These are phyloP conservation scores for Acholoe squamosa DNA, from an alignment of 2,888 invertebrate species.

Conservation along the genomic window DNA sequence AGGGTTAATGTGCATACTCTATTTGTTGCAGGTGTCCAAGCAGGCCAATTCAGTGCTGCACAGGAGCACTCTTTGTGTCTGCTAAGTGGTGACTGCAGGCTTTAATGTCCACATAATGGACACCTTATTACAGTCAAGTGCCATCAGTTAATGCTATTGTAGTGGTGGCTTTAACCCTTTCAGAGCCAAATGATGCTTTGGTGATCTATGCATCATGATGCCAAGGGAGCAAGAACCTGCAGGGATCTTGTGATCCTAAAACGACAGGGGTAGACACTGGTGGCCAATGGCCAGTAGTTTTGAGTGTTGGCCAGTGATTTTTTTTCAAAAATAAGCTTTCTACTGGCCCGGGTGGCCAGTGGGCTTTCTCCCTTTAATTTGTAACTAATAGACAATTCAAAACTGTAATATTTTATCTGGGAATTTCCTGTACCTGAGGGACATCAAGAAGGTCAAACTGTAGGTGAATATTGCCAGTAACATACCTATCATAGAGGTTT, in stretches of 20 bases:
- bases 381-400: background rate
- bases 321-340: too few relatives aligned
- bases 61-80: background rate
- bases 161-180: background rate
- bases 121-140: constrained; percentile 1
- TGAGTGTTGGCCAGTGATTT: too few relatives aligned
- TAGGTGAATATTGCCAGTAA: too few relatives aligned
- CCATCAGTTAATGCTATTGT: background rate
- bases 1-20: background rate
- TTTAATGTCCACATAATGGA: constrained; percentile 32
- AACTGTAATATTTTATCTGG: too few relatives aligned
- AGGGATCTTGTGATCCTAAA: background rate
- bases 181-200: background rate
- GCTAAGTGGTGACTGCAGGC: background rate
- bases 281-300: too few relatives aligned
- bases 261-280: background rate
- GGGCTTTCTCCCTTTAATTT: too few relatives aligned
- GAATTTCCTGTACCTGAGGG: too few relatives aligned
- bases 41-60: background rate
- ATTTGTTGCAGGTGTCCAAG: background rate
- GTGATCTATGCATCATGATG: background rate
- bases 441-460: too few relatives aligned
- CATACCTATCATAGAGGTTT: too few relatives aligned
- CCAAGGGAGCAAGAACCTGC: background rate
- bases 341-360: too few relatives aligned